Percentiles rank a stretch among this genome's conserved stretches.
These are phyloP conservation scores for Gorsachius goisagi DNA, from an alignment of 2,113 vertebrate species.

Conservation along the genomic window DNA sequence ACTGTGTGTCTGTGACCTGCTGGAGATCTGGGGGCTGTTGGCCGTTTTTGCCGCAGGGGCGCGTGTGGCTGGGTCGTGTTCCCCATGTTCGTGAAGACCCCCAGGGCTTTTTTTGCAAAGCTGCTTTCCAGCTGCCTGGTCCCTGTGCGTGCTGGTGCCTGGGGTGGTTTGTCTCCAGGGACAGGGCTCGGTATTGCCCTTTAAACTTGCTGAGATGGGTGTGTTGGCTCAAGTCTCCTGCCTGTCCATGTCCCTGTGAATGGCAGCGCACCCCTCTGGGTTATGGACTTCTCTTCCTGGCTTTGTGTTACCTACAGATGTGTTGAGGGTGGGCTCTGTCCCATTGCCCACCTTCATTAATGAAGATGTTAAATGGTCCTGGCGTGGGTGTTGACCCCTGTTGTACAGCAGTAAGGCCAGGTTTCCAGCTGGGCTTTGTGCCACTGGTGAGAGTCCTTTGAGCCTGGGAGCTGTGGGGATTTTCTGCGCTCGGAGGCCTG, in stretches of 20 bases:
- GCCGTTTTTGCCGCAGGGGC: background rate
- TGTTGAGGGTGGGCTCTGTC: background rate
- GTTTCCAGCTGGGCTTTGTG: background rate
- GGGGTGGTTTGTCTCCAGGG: background rate
- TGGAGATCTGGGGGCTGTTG: background rate
- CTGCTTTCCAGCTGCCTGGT: background rate
- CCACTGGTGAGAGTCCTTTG: background rate
- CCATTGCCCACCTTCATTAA: background rate
- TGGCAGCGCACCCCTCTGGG: background rate
- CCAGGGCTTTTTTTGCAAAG: background rate
- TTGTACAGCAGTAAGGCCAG: background rate
- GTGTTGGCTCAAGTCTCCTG: background rate
- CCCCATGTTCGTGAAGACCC: background rate
- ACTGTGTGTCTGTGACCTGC: background rate
- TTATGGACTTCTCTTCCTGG: background rate
- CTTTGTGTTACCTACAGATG: background rate
- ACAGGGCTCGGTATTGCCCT: background rate
- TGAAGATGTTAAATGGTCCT: background rate
- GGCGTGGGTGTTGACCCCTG: background rate
- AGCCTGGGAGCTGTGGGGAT: background rate
- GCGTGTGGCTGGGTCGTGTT: fast-evolving
- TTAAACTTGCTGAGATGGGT: background rate
- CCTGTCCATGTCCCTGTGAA: background rate
- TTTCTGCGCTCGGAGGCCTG: background rate
- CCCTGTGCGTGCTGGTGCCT: background rate